phyloP scores from a whole-genome alignment of 1,140 invertebrate genomes.

The Phthorimaea operculella region DNA sequence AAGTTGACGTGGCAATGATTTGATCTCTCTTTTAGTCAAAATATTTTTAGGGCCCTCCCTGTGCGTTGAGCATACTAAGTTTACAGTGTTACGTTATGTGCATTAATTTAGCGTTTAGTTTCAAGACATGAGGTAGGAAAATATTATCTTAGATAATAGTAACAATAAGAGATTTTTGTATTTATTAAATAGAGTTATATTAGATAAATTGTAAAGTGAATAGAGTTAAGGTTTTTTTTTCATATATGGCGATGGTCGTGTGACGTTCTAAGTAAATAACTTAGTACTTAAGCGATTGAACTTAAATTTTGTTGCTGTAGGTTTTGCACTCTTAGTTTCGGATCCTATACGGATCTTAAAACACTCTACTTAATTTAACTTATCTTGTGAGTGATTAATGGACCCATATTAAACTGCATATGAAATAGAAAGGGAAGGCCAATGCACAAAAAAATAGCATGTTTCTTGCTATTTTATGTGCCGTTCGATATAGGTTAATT shows the following conservation, averaged over 20 bases:
- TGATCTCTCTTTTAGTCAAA: conserved; percentile 80
- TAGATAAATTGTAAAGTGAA: conserved; percentile 65
- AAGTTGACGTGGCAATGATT: conserved; percentile 76
- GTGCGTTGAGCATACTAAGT: conserved; percentile 11
- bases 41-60: conserved; percentile 67
- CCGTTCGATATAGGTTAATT: too few species aligned
- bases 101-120: conserved; percentile 61
- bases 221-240: conserved; percentile 59
- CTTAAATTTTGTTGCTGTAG: conserved; percentile 50
- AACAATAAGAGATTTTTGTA: conserved; percentile 65
- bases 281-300: conserved; percentile 57
- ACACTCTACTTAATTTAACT: too few species aligned
- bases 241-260: conserved; percentile 63
- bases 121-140: conserved; percentile 61
- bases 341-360: too few species aligned
- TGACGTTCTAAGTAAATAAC: conserved; percentile 39
- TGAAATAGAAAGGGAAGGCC: too few species aligned
- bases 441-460: too few species aligned
- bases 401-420: too few species aligned
- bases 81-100: conserved; percentile 47
- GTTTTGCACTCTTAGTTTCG: neutral
- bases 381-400: too few species aligned
- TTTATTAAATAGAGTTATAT: conserved; percentile 68
- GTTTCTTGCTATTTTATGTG: too few species aligned
- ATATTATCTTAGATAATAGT: conserved; percentile 62